phyloP scores from a whole-genome alignment of 2,888 invertebrate genomes.

The Ganaspis brasiliensis region DNA sequence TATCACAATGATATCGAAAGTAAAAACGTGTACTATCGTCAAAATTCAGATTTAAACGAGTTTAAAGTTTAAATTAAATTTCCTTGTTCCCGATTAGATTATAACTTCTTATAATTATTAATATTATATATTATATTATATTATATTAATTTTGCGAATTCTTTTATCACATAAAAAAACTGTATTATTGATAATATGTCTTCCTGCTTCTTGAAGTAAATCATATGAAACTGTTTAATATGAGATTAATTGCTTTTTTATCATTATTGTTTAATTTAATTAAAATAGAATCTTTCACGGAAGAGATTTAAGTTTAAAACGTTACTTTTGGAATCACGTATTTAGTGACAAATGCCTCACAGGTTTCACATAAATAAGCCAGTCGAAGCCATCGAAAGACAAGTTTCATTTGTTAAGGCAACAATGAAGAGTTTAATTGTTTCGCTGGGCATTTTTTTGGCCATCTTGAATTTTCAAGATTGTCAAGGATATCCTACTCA shows the following conservation, averaged over 20 bases:
- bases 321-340: slow-evolving; percentile 15
- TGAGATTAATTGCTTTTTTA: background rate
- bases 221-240: too few relatives aligned
- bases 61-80: too few relatives aligned
- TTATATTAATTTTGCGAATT: too few relatives aligned
- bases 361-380: slow-evolving; percentile 1
- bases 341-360: background rate
- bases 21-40: too few relatives aligned
- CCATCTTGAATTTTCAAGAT: background rate
- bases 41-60: too few relatives aligned
- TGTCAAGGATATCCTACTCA: slow-evolving; percentile 17
- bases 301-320: slow-evolving; percentile 14
- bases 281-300: slow-evolving; percentile 28
- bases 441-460: background rate
- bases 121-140: too few relatives aligned
- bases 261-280: background rate
- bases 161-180: too few relatives aligned
- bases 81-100: too few relatives aligned
- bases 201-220: too few relatives aligned
- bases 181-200: too few relatives aligned
- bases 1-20: too few relatives aligned
- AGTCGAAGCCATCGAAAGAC: background rate
- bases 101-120: too few relatives aligned
- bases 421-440: slow-evolving; percentile 25
- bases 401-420: slow-evolving; percentile 1